Evolutionary conservation across 2,888 invertebrate species (phyloP), one percentile per base, ranked within the genome.

Genomic region (Drosophila tanythrix): DNA sequence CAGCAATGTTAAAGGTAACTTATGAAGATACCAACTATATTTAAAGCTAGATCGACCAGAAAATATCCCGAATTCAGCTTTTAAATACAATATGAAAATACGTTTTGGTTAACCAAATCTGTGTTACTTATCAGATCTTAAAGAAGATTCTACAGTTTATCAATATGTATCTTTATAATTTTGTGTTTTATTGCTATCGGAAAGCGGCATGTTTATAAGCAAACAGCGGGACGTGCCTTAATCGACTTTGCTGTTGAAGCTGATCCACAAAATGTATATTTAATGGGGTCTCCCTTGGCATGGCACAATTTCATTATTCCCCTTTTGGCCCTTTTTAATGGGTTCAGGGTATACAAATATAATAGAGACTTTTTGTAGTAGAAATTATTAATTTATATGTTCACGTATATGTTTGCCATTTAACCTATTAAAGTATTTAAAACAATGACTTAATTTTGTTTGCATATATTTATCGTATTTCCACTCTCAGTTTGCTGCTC

Each of bases 401-500:
- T 2, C 8, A 33, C 33, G 8, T 52, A 52, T n/a, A 31, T 7
- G 15, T 29, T 21, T 21, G 2, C 2, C 18, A n/a, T 38, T n/a
- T 4, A 38, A 27, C 4, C 8, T 40, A 8, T n/a, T 50, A 3
- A 27, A 43, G 8, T 43, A 52, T 52, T 66, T 25, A 15, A 25
- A 33, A 7, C 29, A 29, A 35, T 66, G 35, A 66, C 29, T 46
- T 43, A 43, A 66, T 27, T 13, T 2, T 1, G 4, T 51, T 11
- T 51, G 8, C 36, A 65, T 21, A 40, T 21, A 21, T 36, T 27
- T 27, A 8, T 52, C 31, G 1, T 15, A n/a, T 2, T 13, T 35
- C 15, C 35, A 68, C 35, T 53, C 31, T 56, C 25, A 35, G 43
- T 53, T 40, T 57, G 21, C 21, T 21, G n/a, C 35, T 36, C 2